Base-by-base conservation (phyloP, 1,140 invertebrate genomes). In the Drosophila pachea region DNA sequence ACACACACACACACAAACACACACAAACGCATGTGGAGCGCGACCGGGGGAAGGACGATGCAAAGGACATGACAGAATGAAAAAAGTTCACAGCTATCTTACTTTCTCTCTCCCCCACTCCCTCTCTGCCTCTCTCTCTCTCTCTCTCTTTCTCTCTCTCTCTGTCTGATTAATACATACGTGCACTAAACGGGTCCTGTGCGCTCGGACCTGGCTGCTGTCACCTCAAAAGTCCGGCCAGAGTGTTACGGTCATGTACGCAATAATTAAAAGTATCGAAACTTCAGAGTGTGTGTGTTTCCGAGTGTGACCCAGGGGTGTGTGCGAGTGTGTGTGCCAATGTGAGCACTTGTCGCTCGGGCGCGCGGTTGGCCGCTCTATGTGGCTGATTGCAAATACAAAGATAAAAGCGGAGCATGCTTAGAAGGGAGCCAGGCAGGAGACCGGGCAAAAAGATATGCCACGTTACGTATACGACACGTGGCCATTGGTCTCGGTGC, bases 261-360 rank as follows among this genome's bases (percentile, higher is more conserved):
- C 76, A 86, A 86, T 86, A 86, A 86, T 86, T 86, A 86, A 86
- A 86, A 86, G 81, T 86, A 86, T 86, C 82, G 81, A 86, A 86
- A 86, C 56, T 86, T 74, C 56, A 50, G 43, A 70, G 55, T 64
- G 56, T 78, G 56, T 66, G 56, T 60, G 31, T 31, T n/a, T n/a
- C 9, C 56, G 40, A 40, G 12, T 42, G 22, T 50, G 33, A 22
- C 22, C 22, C 22, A 22, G 22, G 53, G 22, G 53, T 22, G 43
- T 47, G 68, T 61, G 58, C 43, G 47, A 43, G 68, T 31, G n/a
- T 32, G 29, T 60, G 50, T 73, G 60, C 60, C 53, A 70, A 52
- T 81, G 70, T 67, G 73, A 65, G 65, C 79, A 83, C 79, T 79
- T 83, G 73, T 83, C 79, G 79, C 79, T 67, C 73, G 76, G 76